A percentile compares a stretch with the other conserved stretches of the same genome.
phyloP scores from a whole-genome alignment of 2,797 vertebrate genomes.

The Phalloptychus januarius region DNA sequence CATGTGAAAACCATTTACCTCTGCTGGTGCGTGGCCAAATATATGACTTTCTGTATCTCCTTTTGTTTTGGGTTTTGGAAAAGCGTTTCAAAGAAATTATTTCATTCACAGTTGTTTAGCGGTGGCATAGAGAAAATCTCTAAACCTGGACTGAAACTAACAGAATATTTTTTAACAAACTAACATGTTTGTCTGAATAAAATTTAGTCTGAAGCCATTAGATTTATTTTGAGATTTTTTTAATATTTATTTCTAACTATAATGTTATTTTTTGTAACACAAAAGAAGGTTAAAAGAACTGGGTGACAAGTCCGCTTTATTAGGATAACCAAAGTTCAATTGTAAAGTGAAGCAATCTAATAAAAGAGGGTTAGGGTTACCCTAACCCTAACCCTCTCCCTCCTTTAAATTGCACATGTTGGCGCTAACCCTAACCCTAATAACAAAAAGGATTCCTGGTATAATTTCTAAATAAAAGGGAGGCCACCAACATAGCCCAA shows the following conservation, averaged over 20 bases:
- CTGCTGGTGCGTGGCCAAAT: not conserved
- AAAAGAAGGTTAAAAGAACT: no score
- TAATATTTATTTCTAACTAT: no score
- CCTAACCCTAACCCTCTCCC: no score
- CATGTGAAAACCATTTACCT: constrained; percentile 1
- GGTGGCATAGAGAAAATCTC: not conserved
- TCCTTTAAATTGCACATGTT: no score
- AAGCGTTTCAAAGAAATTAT: not conserved
- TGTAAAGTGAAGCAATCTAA: not conserved
- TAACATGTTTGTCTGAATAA: no score
- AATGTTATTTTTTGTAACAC: no score
- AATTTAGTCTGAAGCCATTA: no score
- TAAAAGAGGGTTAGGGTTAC: no score
- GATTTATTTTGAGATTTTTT: no score
- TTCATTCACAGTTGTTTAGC: not conserved
- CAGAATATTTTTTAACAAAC: no score
- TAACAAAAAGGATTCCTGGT: not conserved
- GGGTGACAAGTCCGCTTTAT: no score
- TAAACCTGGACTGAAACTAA: not conserved
- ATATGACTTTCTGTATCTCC: not conserved
- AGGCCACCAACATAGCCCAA: constrained; percentile 20
- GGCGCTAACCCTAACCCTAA: no score
- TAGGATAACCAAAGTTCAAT: not conserved
- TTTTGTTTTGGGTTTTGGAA: not conserved
- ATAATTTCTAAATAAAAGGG: not conserved